Evolutionary conservation across 2,113 vertebrate genomes (phyloP).

Genomic region (Cinclus cinclus): DNA sequence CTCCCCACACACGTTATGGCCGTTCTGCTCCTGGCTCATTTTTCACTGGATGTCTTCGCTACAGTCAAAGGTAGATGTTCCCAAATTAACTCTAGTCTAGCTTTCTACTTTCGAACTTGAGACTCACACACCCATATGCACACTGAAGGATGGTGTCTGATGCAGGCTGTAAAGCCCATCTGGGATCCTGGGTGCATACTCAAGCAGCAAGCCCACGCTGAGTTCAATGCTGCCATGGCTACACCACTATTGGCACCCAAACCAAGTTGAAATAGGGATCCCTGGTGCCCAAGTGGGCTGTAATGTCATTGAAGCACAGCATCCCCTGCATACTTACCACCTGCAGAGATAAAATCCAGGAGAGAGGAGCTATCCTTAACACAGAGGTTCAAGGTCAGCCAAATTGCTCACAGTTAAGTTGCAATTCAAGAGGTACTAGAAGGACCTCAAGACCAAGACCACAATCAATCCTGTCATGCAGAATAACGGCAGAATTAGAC

Average conservation of each 20-base stretch:
- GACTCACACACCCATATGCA: neutral
- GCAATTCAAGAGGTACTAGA: neutral
- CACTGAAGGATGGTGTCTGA: neutral
- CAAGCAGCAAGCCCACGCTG: neutral
- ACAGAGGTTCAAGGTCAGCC: neutral
- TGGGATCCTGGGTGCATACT: neutral
- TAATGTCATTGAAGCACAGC: neutral
- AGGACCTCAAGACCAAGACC: neutral
- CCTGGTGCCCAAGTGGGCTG: neutral
- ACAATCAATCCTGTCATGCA: rapidly evolving
- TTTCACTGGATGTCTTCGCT: neutral
- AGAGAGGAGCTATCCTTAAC: neutral
- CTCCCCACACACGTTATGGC: rapidly evolving
- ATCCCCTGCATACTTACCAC: neutral
- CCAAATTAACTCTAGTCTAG: neutral
- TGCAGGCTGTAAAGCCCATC: neutral
- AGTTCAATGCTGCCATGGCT: slow-evolving; percentile 21
- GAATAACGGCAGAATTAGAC: neutral
- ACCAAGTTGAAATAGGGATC: neutral
- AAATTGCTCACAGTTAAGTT: neutral
- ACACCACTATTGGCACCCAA: neutral
- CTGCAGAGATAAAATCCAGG: neutral
- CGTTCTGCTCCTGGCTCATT: neutral
- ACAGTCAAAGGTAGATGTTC: neutral
- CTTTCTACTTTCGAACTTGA: neutral